These are phyloP conservation scores for Zaprionus gabonicus DNA, from an alignment of 1,140 invertebrate species.

Conservation along the genomic window DNA sequence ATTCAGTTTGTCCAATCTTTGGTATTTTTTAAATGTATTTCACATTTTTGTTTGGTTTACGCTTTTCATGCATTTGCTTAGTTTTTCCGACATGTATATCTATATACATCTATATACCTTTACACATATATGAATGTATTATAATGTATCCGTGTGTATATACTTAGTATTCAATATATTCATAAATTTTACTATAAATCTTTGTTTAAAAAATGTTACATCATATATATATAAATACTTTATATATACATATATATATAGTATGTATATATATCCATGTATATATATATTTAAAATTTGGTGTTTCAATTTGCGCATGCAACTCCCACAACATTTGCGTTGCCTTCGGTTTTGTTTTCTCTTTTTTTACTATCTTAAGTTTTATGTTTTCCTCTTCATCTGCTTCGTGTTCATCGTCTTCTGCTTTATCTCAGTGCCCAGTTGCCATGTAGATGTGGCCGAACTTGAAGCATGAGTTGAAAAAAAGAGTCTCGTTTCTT, in stretches of 20 bases:
- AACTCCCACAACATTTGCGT: conserved; percentile 44
- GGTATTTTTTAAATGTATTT: conserved; percentile 80
- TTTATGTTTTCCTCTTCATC: conserved; percentile 16
- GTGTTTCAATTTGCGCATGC: conserved; percentile 70
- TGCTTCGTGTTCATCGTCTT: not conserved
- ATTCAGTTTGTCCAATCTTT: conserved; percentile 25
- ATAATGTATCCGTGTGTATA: conserved; percentile 48
- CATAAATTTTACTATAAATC: conserved; percentile 83
- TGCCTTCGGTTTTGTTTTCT: conserved; percentile 38
- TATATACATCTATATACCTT: conserved; percentile 43
- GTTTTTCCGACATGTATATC: conserved; percentile 39
- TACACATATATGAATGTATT: conserved; percentile 61
- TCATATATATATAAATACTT: conserved; percentile 28
- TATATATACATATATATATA: conserved; percentile 13
- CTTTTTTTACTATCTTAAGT: conserved; percentile 46
- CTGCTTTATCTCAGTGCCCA: conserved; percentile 34
- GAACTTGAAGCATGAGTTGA: conserved; percentile 49
- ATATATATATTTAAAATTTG: conserved; percentile 64
- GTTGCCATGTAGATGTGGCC: conserved; percentile 80
- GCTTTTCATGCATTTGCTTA: conserved; percentile 30
- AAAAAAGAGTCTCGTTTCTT: conserved; percentile 51
- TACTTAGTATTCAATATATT: conserved; percentile 57
- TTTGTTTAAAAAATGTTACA: conserved; percentile 74
- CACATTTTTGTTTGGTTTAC: conserved; percentile 52
- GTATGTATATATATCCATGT: conserved; percentile 14